These are phyloP conservation scores for Meleagris gallopavo DNA, from an alignment of 2,113 vertebrate species.

Conservation along the genomic window DNA sequence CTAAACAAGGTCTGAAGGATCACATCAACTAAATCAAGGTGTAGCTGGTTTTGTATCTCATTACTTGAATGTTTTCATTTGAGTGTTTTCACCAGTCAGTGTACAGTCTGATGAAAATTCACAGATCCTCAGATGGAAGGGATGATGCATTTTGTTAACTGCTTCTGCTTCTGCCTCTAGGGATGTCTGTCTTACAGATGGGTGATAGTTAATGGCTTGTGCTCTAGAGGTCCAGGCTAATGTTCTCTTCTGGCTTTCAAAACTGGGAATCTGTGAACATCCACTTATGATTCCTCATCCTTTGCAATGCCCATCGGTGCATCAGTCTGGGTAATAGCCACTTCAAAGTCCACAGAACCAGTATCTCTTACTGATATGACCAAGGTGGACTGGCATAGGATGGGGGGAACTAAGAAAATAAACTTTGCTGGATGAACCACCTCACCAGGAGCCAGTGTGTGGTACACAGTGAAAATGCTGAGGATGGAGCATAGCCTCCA, in stretches of 20 bases:
- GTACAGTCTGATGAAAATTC: not conserved
- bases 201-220: not conserved
- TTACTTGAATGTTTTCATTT: not conserved
- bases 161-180: not conserved
- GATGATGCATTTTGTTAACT: not conserved
- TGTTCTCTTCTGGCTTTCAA: not conserved
- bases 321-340: not conserved
- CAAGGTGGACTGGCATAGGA: fast-evolving
- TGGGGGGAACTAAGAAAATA: not conserved
- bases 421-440: not conserved
- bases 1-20: not conserved
- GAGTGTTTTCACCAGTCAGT: not conserved
- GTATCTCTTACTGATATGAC: not conserved
- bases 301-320: not conserved
- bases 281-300: not conserved
- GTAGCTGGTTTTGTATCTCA: not conserved
- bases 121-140: not conserved
- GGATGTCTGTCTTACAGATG: not conserved
- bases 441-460: not conserved
- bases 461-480: not conserved
- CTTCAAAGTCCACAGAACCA: not conserved
- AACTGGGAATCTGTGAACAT: not conserved
- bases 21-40: not conserved
- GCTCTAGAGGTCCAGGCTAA: not conserved
- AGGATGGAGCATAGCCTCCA: not conserved